Evolutionary conservation across 2,113 vertebrate genomes (phyloP), one percentile per base, ranked within the genome.

Genomic region (Saiga tatarica): DNA sequence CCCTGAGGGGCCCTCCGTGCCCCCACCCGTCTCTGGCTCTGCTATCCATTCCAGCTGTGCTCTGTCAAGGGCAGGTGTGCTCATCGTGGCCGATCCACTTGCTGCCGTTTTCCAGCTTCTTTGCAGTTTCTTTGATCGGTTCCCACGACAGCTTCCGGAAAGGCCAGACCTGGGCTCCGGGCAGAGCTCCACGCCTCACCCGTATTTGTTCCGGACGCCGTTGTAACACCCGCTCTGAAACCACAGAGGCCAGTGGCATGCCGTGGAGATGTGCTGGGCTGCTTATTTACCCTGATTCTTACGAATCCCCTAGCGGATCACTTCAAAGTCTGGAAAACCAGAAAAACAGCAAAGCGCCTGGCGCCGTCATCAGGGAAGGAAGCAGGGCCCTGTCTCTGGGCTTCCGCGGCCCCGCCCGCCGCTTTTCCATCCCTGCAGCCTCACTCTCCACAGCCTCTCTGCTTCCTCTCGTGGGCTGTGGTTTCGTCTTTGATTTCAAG

Each of bases 401-500:
- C 52, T 52, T 39, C 53, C 53, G 89, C 7, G 33, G 9, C 42
- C 26, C 45, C 1, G 6, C 30, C 17, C 7, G 25, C 2, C 1
- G 50, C 42, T 42, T 57, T 84, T 79, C 74, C 81, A 76, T 36
- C 3, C n/a, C 67, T 1, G 2, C 62, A 55, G n/a, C 76, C 67
- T 76, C 83, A 19, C 60, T 45, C 57, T 95, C 93, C 89, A 74
- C 87, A 92, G 74, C 62, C 64, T 76, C 79, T 53, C 86, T n/a
- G 26, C 90, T 97, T 97, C 97, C 95, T 98, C 92, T 92, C 94
- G 57, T 0, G n/a, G 81, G 76, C 67, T 97, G 96, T 97, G 96
- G 95, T 97, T 98, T 97, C 52, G 50, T 91, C 94, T 98, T 98
- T 98, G 95, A 95, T 98, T 98, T 95, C 94, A 96, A 85, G 97